Evolutionary conservation across 2,113 vertebrate genomes (phyloP), one percentile per base, ranked within the genome.

Genomic region (Neotragus pygmaeus): DNA sequence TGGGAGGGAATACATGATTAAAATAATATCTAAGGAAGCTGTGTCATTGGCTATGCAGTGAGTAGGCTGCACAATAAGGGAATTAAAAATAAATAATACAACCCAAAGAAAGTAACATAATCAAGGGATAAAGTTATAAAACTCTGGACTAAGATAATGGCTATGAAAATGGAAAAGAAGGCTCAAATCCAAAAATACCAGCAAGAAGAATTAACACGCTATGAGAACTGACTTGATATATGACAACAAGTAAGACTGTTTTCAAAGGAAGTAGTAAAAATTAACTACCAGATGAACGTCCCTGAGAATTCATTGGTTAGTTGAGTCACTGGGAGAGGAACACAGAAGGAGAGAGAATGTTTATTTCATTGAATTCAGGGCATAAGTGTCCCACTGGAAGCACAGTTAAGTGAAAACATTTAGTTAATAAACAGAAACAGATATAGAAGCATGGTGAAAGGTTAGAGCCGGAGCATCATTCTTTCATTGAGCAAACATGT

Each of bases 241-340:
- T 45, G 28, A 90, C 82, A 66, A 83, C 55, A 88, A 97, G 36
- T 57, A 62, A 90, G 43, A 90, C 75, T 86, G 85, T 80, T n/a
- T 49, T 55, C 53, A 92, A 96, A 90, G 62, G 78, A 96, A 96
- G 57, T 88, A 82, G 78, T 95, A 89, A 95, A 97, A 94, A 91
- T 78, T 91, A 95, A 97, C 66, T 94, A 77, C 77, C 77, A 93
- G 77, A 97, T 93, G 82, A 95, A 73, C 89, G 93, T 86, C 45
- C 43, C 33, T 47, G 82, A 91, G 62, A n/a, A n/a, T n/a, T n/a
- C n/a, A 97, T 25, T 89, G 82, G 51, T 94, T 15, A 91, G 60
- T 93, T 97, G 96, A 94, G 78, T 97, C 95, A 95, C 11, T 89
- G 93, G 70, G 51, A 97, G 83, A 86, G 66, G 73, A 97, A 93